Evolutionary conservation across 92 coral and sea anemone species (phyloP), one percentile per base, ranked within the genome.

Genomic region (Plumapathes pennacea): DNA sequence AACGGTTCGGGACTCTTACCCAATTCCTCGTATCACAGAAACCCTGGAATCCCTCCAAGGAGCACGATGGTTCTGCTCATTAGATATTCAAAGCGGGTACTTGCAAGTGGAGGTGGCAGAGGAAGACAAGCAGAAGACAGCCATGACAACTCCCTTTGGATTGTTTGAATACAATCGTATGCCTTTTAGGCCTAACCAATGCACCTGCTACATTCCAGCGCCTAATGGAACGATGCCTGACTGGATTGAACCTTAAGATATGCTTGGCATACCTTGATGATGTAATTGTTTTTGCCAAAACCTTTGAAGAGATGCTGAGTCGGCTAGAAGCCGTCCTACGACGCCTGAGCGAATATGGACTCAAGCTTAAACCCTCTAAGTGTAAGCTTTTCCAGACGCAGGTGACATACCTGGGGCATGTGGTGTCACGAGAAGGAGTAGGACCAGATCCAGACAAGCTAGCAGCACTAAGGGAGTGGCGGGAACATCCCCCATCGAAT

Each of bases 21-120:
- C 78, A 7, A 50, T 82, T 15, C 72, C 80, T 38, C 34, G 56
- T 17, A 57, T 81, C 3, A 13, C 76, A 1, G 81, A 83, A 18
- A 76, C 80, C 2, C 60, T 83, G 45, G 60, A 83, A 28, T 53
- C 77, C 3, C 60, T 76, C 14, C 30, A 46, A 10, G 84, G 89
- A 7, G 54, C 84, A 2, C 21, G 48, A 31, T 71, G 69, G 71
- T 83, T 83, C 39, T 76, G 80, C 46, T 32, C 84, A 9, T 49
- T 83, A 15, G 89, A 82, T 32, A 58, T 83, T 10, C 80, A 69
- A 50, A 69, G 84, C 46, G 89, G 84, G 26, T 83, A 83, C 60
- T 54, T 69, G 3, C 80, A 83, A 30, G 80, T 77, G 4, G 21
- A 37, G 21, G 41, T 77, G 10, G 45, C 34, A 39, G 65, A 64